phyloP scores from a whole-genome alignment of 2,888 invertebrate species.

The Orchesellides sinensis region DNA sequence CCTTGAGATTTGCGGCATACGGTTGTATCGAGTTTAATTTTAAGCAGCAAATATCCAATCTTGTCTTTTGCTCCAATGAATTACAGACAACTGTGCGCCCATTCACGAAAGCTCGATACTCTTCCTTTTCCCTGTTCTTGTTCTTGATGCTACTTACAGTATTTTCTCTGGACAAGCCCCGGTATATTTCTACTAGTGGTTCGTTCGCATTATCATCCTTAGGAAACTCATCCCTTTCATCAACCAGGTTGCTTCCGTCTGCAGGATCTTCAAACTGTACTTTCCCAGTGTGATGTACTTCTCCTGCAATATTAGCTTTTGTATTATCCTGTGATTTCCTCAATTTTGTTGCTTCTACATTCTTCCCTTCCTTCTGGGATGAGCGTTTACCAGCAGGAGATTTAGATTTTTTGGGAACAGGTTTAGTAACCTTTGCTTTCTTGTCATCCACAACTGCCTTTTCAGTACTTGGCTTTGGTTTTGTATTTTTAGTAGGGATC shows the following conservation, averaged over 20 bases:
- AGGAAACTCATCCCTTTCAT: not conserved
- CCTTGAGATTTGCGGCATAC: slow-evolving; percentile 1
- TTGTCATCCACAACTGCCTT: too few relatives aligned
- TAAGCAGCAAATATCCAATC: not conserved
- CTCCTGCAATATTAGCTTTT: too few relatives aligned
- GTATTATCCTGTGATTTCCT: too few relatives aligned
- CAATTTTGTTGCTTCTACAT: too few relatives aligned
- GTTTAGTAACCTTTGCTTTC: too few relatives aligned
- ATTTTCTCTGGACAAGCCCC: not conserved
- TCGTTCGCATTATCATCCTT: not conserved
- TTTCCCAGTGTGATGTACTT: too few relatives aligned
- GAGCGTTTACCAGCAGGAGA: too few relatives aligned
- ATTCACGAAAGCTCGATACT: slow-evolving; percentile 1
- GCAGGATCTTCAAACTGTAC: not conserved
- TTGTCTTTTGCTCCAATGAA: not conserved
- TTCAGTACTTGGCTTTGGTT: too few relatives aligned
- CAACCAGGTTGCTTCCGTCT: not conserved
- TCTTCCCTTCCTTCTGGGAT: too few relatives aligned
- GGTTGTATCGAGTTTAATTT: not conserved
- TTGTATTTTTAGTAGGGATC: too few relatives aligned
- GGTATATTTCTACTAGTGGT: slow-evolving; percentile 1
- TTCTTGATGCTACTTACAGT: not conserved
- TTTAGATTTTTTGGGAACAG: too few relatives aligned
- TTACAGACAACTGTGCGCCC: not conserved
- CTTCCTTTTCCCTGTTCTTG: not conserved